phyloP scores from a whole-genome alignment of 1,140 invertebrate species.

The Ylistrum balloti region DNA sequence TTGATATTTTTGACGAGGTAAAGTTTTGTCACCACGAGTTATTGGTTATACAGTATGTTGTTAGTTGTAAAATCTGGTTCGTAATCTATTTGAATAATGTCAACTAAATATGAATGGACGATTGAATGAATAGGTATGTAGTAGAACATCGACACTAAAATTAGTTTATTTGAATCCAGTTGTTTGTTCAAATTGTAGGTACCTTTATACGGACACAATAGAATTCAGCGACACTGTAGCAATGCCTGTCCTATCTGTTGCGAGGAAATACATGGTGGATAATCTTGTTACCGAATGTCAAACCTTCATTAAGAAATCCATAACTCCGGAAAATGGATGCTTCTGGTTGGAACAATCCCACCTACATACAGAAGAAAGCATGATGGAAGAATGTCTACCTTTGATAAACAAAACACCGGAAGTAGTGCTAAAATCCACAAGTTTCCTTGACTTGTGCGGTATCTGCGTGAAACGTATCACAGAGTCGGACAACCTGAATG shows the following conservation, averaged over 20 bases:
- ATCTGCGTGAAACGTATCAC: constrained; percentile 44
- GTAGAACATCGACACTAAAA: too few relatives aligned
- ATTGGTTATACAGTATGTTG: too few relatives aligned
- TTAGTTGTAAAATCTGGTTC: too few relatives aligned
- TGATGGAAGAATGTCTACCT: constrained; percentile 52
- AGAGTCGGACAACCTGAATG: constrained; percentile 47
- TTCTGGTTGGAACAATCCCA: constrained; percentile 58
- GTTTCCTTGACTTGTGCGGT: constrained; percentile 48
- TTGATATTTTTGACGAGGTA: too few relatives aligned
- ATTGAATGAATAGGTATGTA: too few relatives aligned
- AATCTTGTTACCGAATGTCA: constrained; percentile 90
- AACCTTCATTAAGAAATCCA: constrained; percentile 89
- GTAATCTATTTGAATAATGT: too few relatives aligned
- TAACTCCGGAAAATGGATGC: constrained; percentile 90
- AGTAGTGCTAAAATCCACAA: constrained; percentile 47
- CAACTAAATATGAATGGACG: too few relatives aligned
- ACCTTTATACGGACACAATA: constrained; percentile 61
- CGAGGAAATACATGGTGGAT: constrained; percentile 92
- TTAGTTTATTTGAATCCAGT: too few relatives aligned
- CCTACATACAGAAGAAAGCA: constrained; percentile 59
- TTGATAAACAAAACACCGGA: constrained; percentile 46
- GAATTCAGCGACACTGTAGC: constrained; percentile 89
- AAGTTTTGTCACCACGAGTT: too few relatives aligned
- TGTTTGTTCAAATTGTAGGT: constrained; percentile 52
- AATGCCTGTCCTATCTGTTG: constrained; percentile 91